Conservation (phyloP, 2,113 vertebrate genomes). For the Tachuris rubrigastra region DNA sequence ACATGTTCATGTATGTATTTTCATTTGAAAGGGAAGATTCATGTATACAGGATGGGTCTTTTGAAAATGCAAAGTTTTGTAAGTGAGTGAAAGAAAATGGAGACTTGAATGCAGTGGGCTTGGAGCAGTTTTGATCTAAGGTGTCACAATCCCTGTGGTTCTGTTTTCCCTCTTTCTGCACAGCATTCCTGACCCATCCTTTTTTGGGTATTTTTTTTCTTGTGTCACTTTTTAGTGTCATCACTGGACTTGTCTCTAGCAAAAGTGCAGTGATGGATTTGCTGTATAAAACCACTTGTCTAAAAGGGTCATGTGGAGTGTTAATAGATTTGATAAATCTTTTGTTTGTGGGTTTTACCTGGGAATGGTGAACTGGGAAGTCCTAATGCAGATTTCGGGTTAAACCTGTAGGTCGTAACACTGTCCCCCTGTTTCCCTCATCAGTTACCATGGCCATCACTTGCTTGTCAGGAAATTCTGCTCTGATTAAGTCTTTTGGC, state of each 20-base stretch:
- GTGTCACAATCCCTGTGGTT: neutral
- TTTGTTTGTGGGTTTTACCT: neutral
- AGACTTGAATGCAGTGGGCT: neutral
- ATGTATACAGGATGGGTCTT: neutral
- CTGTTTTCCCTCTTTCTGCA: neutral
- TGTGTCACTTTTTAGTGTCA: neutral
- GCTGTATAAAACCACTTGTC: neutral
- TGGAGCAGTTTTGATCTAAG: neutral
- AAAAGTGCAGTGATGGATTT: neutral
- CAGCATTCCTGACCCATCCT: neutral
- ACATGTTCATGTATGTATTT: neutral
- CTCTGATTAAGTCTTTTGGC: neutral
- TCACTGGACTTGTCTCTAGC: neutral
- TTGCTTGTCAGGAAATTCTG: neutral
- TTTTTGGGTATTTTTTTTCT: neutral
- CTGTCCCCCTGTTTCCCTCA: neutral
- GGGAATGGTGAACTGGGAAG: neutral
- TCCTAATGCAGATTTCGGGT: neutral
- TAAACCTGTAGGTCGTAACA: neutral
- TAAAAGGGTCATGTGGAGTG: neutral
- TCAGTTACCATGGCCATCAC: neutral
- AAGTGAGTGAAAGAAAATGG: neutral
- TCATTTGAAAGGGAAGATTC: neutral
- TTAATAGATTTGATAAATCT: neutral
- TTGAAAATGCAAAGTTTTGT: neutral